Percentiles rank a stretch among this genome's conserved stretches.
Conservation (phyloP, 2,888 invertebrate genomes). For the Tanytarsus gracilentus region DNA sequence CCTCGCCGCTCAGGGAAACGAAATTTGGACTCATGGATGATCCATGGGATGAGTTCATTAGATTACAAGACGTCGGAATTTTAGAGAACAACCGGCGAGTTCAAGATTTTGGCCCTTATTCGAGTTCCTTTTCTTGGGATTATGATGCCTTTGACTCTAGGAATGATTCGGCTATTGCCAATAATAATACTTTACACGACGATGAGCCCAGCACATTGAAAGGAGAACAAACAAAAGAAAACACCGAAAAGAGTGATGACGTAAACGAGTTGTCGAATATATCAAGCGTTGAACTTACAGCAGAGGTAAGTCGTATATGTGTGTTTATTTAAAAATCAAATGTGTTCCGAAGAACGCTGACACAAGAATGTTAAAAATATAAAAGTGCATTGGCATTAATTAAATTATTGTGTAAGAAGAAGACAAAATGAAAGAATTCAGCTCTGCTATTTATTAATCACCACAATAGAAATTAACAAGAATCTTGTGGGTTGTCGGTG, state of each 20-base stretch:
- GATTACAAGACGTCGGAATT: conserved; percentile 42
- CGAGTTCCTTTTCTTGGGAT: conserved; percentile 31
- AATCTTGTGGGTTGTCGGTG: too few relatives aligned
- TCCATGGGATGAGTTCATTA: conserved; percentile 43
- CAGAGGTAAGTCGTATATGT: conserved; percentile 7
- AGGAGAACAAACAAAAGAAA: neutral
- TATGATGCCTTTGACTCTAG: neutral
- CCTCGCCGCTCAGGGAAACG: conserved; percentile 37
- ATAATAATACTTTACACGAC: neutral
- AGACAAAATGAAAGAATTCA: too few relatives aligned
- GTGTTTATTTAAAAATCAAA: neutral
- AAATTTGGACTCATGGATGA: conserved; percentile 44
- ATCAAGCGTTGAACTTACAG: conserved; percentile 22
- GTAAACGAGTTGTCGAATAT: neutral
- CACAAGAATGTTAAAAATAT: too few relatives aligned
- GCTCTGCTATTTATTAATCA: too few relatives aligned
- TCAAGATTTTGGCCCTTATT: too few relatives aligned
- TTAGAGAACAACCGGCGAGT: conserved; percentile 44
- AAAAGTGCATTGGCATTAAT: too few relatives aligned
- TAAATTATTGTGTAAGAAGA: too few relatives aligned
- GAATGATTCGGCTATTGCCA: too few relatives aligned
- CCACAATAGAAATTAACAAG: too few relatives aligned
- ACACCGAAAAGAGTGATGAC: conserved; percentile 18
- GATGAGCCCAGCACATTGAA: neutral
- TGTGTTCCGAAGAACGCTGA: too few relatives aligned